phyloP scores from a whole-genome alignment of 2,113 vertebrate genomes.

The Myanophis thanlyinensis region DNA sequence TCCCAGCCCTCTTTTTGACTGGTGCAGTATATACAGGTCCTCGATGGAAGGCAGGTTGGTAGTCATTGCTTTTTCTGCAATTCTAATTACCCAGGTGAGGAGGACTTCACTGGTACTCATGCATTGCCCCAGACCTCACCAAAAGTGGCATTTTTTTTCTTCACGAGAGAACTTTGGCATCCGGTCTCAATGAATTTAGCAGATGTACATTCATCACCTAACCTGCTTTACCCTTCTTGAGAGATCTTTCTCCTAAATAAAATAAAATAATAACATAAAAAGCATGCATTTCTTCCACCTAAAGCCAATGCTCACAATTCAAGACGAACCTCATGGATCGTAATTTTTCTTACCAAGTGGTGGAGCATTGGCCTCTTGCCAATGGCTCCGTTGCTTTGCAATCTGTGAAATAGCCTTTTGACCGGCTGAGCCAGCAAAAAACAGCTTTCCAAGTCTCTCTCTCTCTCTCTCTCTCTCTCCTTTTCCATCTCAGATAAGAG shows the following conservation, averaged over 20 bases:
- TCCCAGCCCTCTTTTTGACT: no score
- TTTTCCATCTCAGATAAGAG: constrained; percentile 53
- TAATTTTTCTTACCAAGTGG: constrained; percentile 57
- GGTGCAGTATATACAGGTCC: no score
- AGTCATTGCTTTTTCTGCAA: no score
- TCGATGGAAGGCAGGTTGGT: no score
- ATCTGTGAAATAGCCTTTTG: background rate
- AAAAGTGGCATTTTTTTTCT: background rate
- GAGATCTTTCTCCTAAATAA: background rate
- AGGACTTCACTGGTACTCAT: background rate
- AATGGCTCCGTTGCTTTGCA: constrained; percentile 25
- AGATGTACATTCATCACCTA: constrained; percentile 33
- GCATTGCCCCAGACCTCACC: background rate
- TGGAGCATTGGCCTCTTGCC: constrained; percentile 20
- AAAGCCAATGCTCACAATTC: constrained; percentile 42
- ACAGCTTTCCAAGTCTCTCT: background rate
- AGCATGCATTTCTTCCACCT: background rate
- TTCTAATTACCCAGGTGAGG: no score
- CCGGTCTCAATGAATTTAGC: constrained; percentile 34
- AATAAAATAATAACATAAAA: no score
- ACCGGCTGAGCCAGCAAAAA: constrained; percentile 50
- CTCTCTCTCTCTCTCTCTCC: background rate
- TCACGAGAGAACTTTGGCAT: constrained; percentile 1
- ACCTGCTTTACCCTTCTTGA: background rate
- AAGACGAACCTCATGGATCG: constrained; percentile 48